Evolutionary conservation across 2,888 invertebrate genomes (phyloP), one percentile per base, ranked within the genome.

Genomic region (Scrobipalpa costella): DNA sequence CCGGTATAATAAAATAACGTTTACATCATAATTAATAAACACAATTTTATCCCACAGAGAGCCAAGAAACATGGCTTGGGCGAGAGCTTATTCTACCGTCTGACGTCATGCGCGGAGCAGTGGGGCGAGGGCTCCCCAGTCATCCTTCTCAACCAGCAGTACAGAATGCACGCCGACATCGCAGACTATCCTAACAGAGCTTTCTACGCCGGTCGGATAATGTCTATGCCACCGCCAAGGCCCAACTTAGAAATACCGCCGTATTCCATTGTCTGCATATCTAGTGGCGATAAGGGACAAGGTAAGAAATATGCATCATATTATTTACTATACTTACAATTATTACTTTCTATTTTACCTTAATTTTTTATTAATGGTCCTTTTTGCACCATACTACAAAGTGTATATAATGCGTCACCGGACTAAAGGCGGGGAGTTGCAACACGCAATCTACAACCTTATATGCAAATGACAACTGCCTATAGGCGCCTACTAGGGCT

Each of bases 131-230:
- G 69, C 44, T 81, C 76, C 70, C 93, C 93, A 0, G 88, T 94
- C 8, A 85, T 92, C 67, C 84, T 93, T 71, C 86, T 97, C 36
- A 88, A 92, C 68, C 91, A 86, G 1, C 98, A 98, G 81, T 98
- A 97, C 84, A 93, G 98, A 68, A 98, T 98, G 98, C 95, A 96
- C 71, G 92, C 93, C 0, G 94, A 94, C 63, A 97, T 98, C 70
- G 94, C 95, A 1, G 85, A 89, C 63, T 98, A 96, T 92, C 97
- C 98, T 0, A 97, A 95, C 83, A 83, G 90, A 44, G 93, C 92
- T 57, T 95, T 96, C 83, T 97, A 97, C 79, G 87, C 84, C 55
- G 92, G 92, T 7, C 83, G 78, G 67, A 83, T 96, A 59, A 74
- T 70, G 55, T 88, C 81, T 62, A 71, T 74, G n/a, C 72, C 79